Percentiles rank a stretch among this genome's conserved stretches.
These are phyloP conservation scores for Nannoperca obscura DNA, from an alignment of 2,797 vertebrate species.

Conservation along the genomic window DNA sequence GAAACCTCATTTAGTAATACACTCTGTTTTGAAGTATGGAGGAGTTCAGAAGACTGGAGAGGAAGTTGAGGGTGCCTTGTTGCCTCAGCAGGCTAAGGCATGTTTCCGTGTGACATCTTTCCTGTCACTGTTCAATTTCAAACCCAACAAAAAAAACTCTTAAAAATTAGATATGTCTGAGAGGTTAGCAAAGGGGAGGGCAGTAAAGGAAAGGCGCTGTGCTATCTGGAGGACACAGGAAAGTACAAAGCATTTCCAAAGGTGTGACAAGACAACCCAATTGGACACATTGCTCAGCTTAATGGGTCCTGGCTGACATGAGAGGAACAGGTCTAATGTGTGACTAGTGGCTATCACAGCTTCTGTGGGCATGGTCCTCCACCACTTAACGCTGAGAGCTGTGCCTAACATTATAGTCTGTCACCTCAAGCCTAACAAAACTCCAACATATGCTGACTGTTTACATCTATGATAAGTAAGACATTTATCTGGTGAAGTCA, in stretches of 20 bases:
- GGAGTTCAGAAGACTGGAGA: slow-evolving; percentile 29
- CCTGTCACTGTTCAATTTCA: background rate
- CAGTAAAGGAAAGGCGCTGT: background rate
- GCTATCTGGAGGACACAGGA: background rate
- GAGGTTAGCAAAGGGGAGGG: background rate
- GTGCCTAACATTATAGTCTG: background rate
- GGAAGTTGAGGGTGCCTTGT: slow-evolving; percentile 22
- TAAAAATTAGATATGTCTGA: background rate
- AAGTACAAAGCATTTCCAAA: background rate
- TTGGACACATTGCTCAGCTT: slow-evolving; percentile 1
- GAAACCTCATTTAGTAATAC: slow-evolving; percentile 23
- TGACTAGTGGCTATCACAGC: background rate
- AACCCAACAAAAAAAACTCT: background rate
- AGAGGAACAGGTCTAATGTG: slow-evolving; percentile 2
- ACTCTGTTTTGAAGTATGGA: slow-evolving; percentile 18
- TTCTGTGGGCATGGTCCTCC: background rate
- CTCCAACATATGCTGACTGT: background rate
- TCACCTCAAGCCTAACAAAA: background rate
- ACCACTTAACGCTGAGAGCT: background rate
- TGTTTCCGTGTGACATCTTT: background rate
- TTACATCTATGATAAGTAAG: background rate
- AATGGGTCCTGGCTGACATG: slow-evolving; percentile 4
- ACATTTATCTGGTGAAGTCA: background rate
- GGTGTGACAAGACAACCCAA: background rate
- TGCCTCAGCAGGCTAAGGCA: background rate